Evolutionary conservation across 2,113 vertebrate species (phyloP), one percentile per base, ranked within the genome.

Genomic region (Ancistrus triradiatus): DNA sequence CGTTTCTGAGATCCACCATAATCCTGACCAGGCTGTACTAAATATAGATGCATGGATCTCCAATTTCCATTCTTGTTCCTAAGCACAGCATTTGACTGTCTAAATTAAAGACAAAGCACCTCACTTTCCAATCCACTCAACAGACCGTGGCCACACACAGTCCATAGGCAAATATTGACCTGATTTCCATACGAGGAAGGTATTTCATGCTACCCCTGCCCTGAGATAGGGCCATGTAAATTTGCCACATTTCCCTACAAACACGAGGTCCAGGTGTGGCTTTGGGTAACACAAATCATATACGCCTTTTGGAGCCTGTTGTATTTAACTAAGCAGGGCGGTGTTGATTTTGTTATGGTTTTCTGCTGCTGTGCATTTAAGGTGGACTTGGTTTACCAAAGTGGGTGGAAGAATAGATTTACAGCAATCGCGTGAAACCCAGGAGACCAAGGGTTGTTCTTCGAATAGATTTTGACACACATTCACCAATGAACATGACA

Each of bases 401-500:
- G 35, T n/a, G 18, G 21, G 14, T 44, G 49, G 22, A 38, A 49
- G 47, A 50, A 25, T 9, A 17, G 6, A 18, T 37, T 63, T 10
- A n/a, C 46, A 33, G 40, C 61, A 57, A n/a, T n/a, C n/a, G n/a
- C n/a, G n/a, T n/a, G n/a, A 67, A 22, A 49, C 59, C 46, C 31
- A 21, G 31, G 66, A 48, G 67, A 55, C n/a, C 14, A 31, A 51
- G 38, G 21, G 44, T 13, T 53, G 43, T 68, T 63, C 53, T 47
- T 47, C 37, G 48, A 59, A 47, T 24, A 6, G 55, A 33, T 15
- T 63, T 33, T 59, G 70, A 68, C 65, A 68, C 40, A 24, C 35
- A 59, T 60, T 68, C 31, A 28, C 40, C 28, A 59, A 63, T 33
- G 49, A 37, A 42, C 47, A 52, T 56, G 69, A 50, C 49, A 66